Base-by-base conservation (phyloP, 2,797 vertebrate species). In the Pachyuromys duprasi region DNA sequence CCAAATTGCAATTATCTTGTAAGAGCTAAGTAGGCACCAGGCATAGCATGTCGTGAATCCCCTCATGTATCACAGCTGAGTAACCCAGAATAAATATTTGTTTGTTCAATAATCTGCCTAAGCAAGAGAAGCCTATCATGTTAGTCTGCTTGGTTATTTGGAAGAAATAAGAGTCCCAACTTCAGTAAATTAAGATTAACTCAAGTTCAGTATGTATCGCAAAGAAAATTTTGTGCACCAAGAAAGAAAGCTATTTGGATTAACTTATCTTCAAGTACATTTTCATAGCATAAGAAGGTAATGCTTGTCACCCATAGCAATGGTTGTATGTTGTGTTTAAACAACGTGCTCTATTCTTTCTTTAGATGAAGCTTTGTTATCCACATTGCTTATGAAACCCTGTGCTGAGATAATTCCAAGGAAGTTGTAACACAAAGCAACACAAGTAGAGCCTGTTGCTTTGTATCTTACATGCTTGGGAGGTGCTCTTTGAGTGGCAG, bases 81-180 rank as follows among this genome's bases (percentile, higher is more conserved):
- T 98, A 98, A 98, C 98, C 98, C 98, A 99, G 98, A 98, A 98
- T 99, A 99, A 99, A 99, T 99, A 99, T 99, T 99, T 99, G 99
- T 99, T 99, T 99, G 98, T 97, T 98, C 98, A 98, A 84, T 98
- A 98, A 99, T 99, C 98, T 98, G 97, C 98, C 97, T 98, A 97
- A 97, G 96, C 96, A 80, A 72, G 93, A 94, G 94, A 70, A 95
- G 89, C 20, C 89, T 55, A n/a, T 95, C 20, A 80, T 96, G 91
- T 91, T 92, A 95, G 14, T 94, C 93, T 95, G 80, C 83, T 96
- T 96, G 90, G 93, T 96, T 97, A 84, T 97, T 95, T 92, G 76
- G 57, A 83, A 94, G 76, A 96, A 93, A 75, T 84, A 81, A 91
- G 91, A 91, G 31, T 31, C 49, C 39, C 80, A 90, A 39, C 14